Evolutionary conservation across 2,888 invertebrate genomes (phyloP).

Genomic region (Drosophila cognata): DNA sequence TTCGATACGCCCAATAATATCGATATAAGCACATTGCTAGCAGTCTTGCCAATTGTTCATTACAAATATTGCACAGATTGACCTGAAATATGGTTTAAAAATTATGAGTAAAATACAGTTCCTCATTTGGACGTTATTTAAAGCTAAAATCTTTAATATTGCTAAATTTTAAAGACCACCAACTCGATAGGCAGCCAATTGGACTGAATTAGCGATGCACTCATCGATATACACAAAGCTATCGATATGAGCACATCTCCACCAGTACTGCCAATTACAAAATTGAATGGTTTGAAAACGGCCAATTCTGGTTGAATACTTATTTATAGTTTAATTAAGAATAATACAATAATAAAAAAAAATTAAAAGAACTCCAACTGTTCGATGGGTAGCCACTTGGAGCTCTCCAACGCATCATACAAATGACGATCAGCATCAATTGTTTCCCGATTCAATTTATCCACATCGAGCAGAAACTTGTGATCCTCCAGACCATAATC

Average conservation of each 20-base stretch:
- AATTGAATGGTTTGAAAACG: background rate
- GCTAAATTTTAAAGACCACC: background rate
- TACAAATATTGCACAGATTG: background rate
- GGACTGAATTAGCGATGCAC: background rate
- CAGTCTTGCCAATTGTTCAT: background rate
- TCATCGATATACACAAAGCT: background rate
- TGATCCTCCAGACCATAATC: constrained; percentile 93
- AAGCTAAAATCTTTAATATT: background rate
- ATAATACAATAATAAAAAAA: background rate
- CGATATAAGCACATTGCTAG: background rate
- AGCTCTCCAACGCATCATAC: constrained; percentile 93
- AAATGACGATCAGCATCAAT: constrained; percentile 91
- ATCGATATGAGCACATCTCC: too few species aligned
- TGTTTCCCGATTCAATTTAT: constrained; percentile 91
- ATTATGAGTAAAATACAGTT: background rate
- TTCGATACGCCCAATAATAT: background rate
- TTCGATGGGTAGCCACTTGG: constrained; percentile 93
- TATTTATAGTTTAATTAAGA: background rate
- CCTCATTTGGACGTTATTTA: too few species aligned
- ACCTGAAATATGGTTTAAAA: background rate
- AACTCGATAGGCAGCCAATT: too few species aligned
- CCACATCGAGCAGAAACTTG: constrained; percentile 90
- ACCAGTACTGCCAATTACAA: background rate
- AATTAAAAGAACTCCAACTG: constrained; percentile 88
- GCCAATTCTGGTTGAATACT: background rate